Evolutionary conservation across 1,140 invertebrate species (phyloP).

Genomic region (Neodiprion pinetum): DNA sequence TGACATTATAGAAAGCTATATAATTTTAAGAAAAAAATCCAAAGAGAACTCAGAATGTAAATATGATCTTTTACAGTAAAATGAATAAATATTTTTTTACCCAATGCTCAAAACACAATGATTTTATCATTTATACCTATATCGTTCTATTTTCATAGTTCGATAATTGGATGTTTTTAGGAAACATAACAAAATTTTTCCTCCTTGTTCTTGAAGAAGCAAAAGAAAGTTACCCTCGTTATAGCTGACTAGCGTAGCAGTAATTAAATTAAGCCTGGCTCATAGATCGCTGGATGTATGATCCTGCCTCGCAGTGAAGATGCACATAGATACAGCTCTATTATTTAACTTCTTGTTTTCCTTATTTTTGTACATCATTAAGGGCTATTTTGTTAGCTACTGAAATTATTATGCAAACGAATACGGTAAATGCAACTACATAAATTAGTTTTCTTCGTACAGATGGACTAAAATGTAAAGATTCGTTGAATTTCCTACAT

Average conservation of each 20-base stretch:
- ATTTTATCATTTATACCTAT: no score
- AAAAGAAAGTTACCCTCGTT: not conserved
- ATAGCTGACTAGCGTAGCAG: not conserved
- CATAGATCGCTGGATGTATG: not conserved
- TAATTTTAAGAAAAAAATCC: no score
- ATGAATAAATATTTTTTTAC: no score
- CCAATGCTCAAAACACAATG: no score
- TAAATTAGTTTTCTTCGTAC: not conserved
- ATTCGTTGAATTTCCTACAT: not conserved
- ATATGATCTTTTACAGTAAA: no score
- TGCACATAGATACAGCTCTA: not conserved
- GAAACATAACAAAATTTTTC: no score
- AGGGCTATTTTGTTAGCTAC: not conserved
- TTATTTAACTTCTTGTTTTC: not conserved
- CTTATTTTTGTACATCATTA: not conserved
- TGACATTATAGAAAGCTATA: no score
- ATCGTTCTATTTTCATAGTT: no score
- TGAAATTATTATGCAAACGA: not conserved
- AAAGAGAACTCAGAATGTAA: no score
- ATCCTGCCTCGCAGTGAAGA: not conserved
- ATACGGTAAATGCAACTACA: not conserved
- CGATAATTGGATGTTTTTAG: no score
- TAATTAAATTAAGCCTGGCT: slow-evolving; percentile 2
- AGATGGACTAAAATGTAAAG: not conserved
- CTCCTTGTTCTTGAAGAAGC: not conserved